Base-by-base conservation (phyloP, 2,113 vertebrate species). In the Danionella cerebrum region DNA sequence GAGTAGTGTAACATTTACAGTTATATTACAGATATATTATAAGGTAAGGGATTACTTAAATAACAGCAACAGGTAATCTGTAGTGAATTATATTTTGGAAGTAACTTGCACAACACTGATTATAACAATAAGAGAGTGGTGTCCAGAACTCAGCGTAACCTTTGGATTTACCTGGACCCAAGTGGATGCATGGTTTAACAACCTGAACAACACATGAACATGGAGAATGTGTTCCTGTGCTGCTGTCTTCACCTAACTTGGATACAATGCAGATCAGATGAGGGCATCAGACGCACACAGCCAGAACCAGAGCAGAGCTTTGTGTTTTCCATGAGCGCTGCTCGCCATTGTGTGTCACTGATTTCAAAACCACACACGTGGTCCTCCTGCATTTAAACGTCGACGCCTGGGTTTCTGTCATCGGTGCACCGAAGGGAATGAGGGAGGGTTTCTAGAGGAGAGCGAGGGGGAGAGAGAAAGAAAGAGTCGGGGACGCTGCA, bases 381-480 rank as follows among this genome's bases (percentile, higher is more conserved):
- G 25, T 41, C n/a, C 22, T 45, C 14, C 29, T 31, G 19, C 27
- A 2, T 36, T 62, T 47, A 48, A 48, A 39, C 57, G 31, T 31
- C 29, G 6, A 36, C 36, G 42, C 4, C 29, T 67, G 65, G 4
- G 22, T n/a, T 31, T 41, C 25, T 57, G 54, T 66, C 47, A 47
- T 51, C 48, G 7, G 51, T 50, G 44, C 22, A 51, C 52, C 45
- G 65, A 48, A 72, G 69, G 73, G 66, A 70, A 77, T 39, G 53
- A 72, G 69, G 73, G 66, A 70, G 79, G 45, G 52, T 63, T 54
- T 57, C 24, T 12, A 33, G 27, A 27, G 45, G 48, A 42, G 54
- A 51, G 58, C 14, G 52, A 59, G 22, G 44, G 22, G n/a, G 44
- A 25, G 52, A 48, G 66, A 63, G 69, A 62, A 58, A 42, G 66